Base-by-base conservation (phyloP, 1,140 invertebrate genomes). In the Temnothorax nylanderi region DNA sequence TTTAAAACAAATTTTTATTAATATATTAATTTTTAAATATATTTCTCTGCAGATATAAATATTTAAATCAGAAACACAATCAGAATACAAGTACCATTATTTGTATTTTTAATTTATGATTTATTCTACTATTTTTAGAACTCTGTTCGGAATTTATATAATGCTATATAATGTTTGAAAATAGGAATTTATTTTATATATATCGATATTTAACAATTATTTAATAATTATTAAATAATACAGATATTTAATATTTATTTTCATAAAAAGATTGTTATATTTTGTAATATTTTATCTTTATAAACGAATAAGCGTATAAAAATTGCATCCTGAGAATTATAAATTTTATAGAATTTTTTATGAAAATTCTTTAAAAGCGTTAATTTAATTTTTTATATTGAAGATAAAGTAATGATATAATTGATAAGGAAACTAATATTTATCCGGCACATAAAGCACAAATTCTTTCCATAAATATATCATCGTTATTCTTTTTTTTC, bases 381-480 rank as follows among this genome's bases (percentile, higher is more conserved):
- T 69, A 47, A 47, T 21, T 75, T 21, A 58, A 41, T 58, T 26
- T 58, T 75, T 8, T 75, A 41, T 58, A 26, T 75, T 58, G 44
- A 58, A 56, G 32, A 21, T 74, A 72, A 34, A 16, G 7, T 26
- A 41, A 41, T 58, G 8, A 21, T 26, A 21, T 41, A 58, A 75
- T 16, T 75, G n/a, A 16, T 75, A 26, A 75, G 7, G n/a, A 75
- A 58, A 75, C 6, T 16, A n/a, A n/a, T n/a, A 56, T 75, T 58
- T 41, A 58, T 58, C 56, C 2, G n/a, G 0, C 34, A 60, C n/a
- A 37, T 5, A n/a, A 75, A 41, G 6, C 49, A 54, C 37, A 72
- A n/a, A 3, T 58, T 75, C 6, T 75, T 41, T 58, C 1, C 11
- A 1, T 41, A 26, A 58, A 16, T 26, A 37, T 37, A 5, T 56